Evolutionary conservation across 2,113 vertebrate species (phyloP).

Genomic region (Grus americana): DNA sequence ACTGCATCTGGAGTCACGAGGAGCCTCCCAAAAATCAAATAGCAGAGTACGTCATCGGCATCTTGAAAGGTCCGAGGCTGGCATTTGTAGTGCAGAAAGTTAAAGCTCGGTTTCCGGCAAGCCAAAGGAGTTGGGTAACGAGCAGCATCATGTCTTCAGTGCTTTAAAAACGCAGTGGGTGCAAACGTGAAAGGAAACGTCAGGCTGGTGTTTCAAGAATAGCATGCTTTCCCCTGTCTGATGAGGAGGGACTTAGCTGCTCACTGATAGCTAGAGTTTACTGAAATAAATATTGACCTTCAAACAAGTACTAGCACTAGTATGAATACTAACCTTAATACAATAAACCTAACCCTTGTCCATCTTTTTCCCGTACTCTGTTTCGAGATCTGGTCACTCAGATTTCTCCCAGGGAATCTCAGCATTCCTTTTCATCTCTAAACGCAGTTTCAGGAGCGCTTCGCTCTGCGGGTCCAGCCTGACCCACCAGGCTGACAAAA

Average conservation of each 20-base stretch:
- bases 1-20: background rate
- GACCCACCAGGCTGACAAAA: background rate
- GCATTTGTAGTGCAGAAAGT: background rate
- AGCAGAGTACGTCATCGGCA: accelerated
- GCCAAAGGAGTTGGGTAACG: background rate
- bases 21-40: background rate
- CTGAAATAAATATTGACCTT: background rate
- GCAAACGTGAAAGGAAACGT: background rate
- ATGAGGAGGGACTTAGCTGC: background rate
- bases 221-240: accelerated
- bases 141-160: background rate
- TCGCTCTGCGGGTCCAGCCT: background rate
- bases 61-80: background rate
- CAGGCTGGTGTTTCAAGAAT: background rate
- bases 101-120: background rate
- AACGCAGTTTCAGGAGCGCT: background rate
- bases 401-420: background rate
- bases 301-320: background rate
- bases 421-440: background rate
- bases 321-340: background rate
- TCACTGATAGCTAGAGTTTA: background rate
- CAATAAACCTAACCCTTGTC: background rate
- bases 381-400: background rate
- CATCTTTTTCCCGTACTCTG: background rate
- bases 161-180: background rate